Percentiles rank a stretch among this genome's conserved stretches.
Conservation (phyloP, 2,888 invertebrate species). For the Deilephila porcellus region DNA sequence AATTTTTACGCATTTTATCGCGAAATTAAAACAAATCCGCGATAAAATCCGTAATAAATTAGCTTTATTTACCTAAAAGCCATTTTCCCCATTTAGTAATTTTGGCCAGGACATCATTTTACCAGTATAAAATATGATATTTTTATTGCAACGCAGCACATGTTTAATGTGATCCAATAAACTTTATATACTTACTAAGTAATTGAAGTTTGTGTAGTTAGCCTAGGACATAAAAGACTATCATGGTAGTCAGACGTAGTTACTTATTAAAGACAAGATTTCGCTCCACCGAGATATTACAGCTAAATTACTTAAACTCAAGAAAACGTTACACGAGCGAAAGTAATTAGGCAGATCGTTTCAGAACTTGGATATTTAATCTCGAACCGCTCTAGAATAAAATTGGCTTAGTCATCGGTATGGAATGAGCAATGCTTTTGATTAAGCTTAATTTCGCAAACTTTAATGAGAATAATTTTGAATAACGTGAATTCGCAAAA, state of each 20-base stretch:
- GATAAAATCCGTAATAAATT: no score
- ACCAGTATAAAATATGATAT: no score
- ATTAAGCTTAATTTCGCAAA: neutral
- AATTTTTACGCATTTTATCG: no score
- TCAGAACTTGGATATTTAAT: constrained; percentile 15
- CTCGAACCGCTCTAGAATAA: constrained; percentile 16
- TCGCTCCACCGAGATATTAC: neutral
- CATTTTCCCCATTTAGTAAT: no score
- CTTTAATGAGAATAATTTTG: constrained; percentile 8
- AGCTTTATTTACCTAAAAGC: no score
- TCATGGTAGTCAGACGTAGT: no score
- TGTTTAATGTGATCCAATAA: neutral
- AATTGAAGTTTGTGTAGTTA: neutral
- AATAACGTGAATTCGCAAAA: neutral
- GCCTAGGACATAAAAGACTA: neutral
- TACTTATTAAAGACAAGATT: neutral
- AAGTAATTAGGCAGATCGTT: constrained; percentile 22
- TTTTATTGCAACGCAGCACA: no score
- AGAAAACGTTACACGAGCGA: constrained; percentile 8
- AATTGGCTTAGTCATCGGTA: constrained; percentile 13
- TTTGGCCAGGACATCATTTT: no score
- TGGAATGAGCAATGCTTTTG: constrained; percentile 14
- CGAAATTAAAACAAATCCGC: no score
- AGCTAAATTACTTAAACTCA: constrained; percentile 7
- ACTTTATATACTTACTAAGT: neutral